phyloP scores from a whole-genome alignment of 2,797 vertebrate species.

The Psittacula echo region DNA sequence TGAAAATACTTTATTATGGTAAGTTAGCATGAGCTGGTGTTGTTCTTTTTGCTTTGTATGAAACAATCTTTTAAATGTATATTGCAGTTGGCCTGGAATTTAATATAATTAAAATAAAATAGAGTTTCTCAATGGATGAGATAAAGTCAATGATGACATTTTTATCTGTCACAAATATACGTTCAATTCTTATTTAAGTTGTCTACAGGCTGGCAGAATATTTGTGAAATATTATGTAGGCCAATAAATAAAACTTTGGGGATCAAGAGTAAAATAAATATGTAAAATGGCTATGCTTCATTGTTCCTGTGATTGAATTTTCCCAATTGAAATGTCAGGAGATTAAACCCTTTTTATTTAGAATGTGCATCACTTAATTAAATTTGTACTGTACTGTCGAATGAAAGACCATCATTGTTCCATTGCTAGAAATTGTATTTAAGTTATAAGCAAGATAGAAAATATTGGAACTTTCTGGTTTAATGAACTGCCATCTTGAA shows the following conservation, averaged over 20 bases:
- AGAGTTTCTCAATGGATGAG: not conserved
- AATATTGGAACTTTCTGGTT: not conserved
- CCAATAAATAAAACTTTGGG: constrained; percentile 15
- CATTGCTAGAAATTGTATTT: constrained; percentile 9
- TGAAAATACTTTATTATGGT: not conserved
- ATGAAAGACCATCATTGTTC: not conserved
- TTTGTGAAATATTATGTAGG: not conserved
- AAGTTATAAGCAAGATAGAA: not conserved
- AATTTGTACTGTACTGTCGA: constrained; percentile 5
- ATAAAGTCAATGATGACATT: not conserved
- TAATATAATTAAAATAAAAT: not conserved
- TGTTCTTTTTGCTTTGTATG: not conserved
- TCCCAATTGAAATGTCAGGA: constrained; percentile 31
- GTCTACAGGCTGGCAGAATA: not conserved
- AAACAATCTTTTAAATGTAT: not conserved
- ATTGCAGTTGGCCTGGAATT: not conserved
- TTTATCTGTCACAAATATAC: not conserved
- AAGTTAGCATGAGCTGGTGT: not conserved
- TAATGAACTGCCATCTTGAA: not conserved
- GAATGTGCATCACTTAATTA: constrained; percentile 35
- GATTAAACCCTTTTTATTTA: constrained; percentile 40
- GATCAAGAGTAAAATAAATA: not conserved
- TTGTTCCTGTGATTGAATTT: constrained; percentile 44
- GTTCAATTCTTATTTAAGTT: not conserved
- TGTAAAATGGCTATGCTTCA: not conserved